phyloP scores from a whole-genome alignment of 2,888 invertebrate species.

The Acronicta leporina region DNA sequence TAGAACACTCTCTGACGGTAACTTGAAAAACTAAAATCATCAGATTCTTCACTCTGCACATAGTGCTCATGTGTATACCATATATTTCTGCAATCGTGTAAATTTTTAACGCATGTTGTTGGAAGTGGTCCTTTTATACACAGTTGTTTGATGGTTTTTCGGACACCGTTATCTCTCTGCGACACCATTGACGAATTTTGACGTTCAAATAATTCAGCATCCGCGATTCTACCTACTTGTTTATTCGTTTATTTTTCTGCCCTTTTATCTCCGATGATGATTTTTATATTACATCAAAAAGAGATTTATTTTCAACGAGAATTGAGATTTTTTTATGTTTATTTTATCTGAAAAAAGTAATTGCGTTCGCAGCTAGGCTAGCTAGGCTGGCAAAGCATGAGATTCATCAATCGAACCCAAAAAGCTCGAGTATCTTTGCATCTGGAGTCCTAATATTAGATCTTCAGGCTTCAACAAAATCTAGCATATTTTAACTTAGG shows the following conservation, averaged over 20 bases:
- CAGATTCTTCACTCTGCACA: too few species aligned
- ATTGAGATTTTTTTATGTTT: constrained; percentile 36
- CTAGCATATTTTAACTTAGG: too few species aligned
- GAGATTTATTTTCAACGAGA: constrained; percentile 36
- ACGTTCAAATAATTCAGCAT: constrained; percentile 45
- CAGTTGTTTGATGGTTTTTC: constrained; percentile 12
- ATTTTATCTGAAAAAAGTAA: constrained; percentile 34
- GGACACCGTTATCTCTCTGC: constrained; percentile 45
- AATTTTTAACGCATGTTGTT: neutral
- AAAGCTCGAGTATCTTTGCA: too few species aligned
- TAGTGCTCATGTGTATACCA: too few species aligned
- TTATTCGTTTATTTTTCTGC: constrained; percentile 50
- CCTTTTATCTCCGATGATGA: constrained; percentile 49
- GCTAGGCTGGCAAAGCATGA: too few species aligned
- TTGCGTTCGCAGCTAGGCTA: constrained; percentile 1
- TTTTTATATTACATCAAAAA: constrained; percentile 39
- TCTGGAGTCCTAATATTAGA: too few species aligned
- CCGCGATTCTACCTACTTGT: constrained; percentile 26
- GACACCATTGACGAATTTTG: constrained; percentile 45
- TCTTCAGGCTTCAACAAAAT: too few species aligned
- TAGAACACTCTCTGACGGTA: too few species aligned
- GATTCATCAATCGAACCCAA: too few species aligned
- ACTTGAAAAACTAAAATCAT: too few species aligned
- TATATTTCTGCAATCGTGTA: too few species aligned
- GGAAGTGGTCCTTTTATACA: constrained; percentile 22